Evolutionary conservation across 2,797 vertebrate genomes (phyloP).

Genomic region (Anguilla pacifica): DNA sequence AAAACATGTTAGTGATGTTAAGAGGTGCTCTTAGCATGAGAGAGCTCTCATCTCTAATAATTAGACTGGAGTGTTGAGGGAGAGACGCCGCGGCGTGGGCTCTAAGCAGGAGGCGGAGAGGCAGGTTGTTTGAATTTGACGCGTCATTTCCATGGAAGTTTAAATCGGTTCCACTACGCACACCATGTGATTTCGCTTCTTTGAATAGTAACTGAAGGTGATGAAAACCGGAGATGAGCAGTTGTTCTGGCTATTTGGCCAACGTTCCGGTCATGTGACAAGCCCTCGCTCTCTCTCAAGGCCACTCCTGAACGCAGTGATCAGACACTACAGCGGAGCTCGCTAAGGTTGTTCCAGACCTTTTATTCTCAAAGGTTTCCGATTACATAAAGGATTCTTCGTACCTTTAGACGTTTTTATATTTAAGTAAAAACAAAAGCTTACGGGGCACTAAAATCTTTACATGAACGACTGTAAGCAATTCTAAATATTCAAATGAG

Average conservation of each 20-base stretch:
- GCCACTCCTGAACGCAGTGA: neutral
- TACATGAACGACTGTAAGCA: too few species aligned
- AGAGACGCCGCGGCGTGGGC: neutral
- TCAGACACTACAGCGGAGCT: neutral
- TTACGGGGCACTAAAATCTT: too few species aligned
- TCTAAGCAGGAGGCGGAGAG: neutral
- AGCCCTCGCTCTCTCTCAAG: neutral
- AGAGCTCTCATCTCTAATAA: neutral
- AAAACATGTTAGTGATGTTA: neutral
- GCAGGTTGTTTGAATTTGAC: neutral
- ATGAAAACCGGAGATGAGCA: neutral
- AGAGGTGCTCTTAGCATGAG: neutral
- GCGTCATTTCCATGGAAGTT: neutral
- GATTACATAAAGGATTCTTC: neutral
- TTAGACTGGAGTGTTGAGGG: neutral
- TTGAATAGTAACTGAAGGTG: neutral
- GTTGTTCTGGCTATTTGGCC: neutral
- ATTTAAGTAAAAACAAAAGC: too few species aligned
- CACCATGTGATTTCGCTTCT: neutral
- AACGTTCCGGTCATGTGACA: neutral
- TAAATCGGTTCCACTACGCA: neutral
- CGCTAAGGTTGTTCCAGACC: neutral
- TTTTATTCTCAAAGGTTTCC: neutral
- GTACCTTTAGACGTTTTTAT: neutral
- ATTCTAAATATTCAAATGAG: too few species aligned